These are phyloP conservation scores for Acanthococcus lagerstroemiae DNA, from an alignment of 2,888 invertebrate species.

Conservation along the genomic window DNA sequence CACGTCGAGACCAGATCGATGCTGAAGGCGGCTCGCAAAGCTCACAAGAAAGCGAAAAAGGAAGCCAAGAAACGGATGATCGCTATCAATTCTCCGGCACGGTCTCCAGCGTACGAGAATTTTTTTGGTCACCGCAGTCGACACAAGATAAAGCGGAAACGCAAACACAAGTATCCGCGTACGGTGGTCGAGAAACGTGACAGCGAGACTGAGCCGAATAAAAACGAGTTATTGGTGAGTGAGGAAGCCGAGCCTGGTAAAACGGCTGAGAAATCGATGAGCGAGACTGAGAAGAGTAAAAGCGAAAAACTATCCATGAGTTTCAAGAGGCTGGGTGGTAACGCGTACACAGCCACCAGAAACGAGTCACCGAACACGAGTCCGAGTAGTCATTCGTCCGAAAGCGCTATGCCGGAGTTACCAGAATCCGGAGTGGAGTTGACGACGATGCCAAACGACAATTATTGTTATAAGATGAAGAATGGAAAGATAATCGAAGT, in stretches of 20 bases:
- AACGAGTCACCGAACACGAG: slow-evolving; percentile 38
- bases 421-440: slow-evolving; percentile 17
- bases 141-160: slow-evolving; percentile 64
- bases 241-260: no score
- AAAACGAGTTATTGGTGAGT: no score
- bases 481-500: slow-evolving; percentile 50
- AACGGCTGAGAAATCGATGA: no score
- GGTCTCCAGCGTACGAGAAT: slow-evolving; percentile 44
- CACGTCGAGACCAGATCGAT: slow-evolving; percentile 34
- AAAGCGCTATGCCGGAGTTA: slow-evolving; percentile 33
- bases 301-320: slow-evolving; percentile 60
- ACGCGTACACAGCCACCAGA: slow-evolving; percentile 51
- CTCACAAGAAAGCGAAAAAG: slow-evolving; percentile 68
- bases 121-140: slow-evolving; percentile 43
- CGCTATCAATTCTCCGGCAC: slow-evolving; percentile 39
- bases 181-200: not conserved
- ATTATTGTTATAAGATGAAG: slow-evolving; percentile 47
- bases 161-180: slow-evolving; percentile 49
- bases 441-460: slow-evolving; percentile 37
- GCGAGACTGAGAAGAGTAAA: slow-evolving; percentile 44
- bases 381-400: slow-evolving; percentile 34
- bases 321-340: slow-evolving; percentile 58
- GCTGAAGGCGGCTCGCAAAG: slow-evolving; percentile 59
- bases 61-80: slow-evolving; percentile 57
- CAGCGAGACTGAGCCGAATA: no score